phyloP scores from a whole-genome alignment of 92 coral and sea anemone species.

The Phymanthus crucifer region DNA sequence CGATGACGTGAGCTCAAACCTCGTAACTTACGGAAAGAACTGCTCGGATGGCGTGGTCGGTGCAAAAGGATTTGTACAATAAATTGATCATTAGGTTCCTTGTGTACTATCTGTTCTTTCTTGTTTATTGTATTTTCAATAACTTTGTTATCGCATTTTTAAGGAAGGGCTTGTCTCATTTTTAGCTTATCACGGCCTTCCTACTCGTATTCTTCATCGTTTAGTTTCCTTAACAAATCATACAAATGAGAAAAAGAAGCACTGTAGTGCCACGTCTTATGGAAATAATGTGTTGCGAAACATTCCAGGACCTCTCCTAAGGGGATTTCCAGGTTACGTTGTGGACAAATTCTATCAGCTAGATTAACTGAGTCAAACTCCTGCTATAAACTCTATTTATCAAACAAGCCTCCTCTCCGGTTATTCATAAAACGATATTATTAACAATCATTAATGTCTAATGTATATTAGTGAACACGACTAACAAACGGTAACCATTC shows the following conservation, averaged over 20 bases:
- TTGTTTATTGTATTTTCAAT: background rate
- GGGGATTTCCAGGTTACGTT: too few species aligned
- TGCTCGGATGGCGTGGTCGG: slow-evolving; percentile 10
- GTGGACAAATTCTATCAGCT: too few species aligned
- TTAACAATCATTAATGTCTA: background rate
- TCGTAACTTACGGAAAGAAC: background rate
- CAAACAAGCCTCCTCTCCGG: too few species aligned
- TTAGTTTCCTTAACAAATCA: background rate
- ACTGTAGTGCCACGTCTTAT: background rate
- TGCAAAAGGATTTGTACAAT: background rate
- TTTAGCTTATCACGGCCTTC: background rate
- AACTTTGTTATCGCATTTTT: background rate
- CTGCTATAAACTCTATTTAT: background rate
- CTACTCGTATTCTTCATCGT: background rate
- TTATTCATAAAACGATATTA: background rate
- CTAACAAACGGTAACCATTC: background rate
- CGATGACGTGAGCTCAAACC: background rate
- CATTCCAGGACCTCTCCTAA: too few species aligned
- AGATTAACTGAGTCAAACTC: too few species aligned
- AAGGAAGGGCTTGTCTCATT: background rate
- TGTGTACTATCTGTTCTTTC: background rate
- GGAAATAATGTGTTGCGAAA: too few species aligned
- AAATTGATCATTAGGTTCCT: background rate
- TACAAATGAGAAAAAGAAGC: background rate
- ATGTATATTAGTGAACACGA: background rate